Conservation (phyloP, 2,888 invertebrate genomes). For the Biston betularia region DNA sequence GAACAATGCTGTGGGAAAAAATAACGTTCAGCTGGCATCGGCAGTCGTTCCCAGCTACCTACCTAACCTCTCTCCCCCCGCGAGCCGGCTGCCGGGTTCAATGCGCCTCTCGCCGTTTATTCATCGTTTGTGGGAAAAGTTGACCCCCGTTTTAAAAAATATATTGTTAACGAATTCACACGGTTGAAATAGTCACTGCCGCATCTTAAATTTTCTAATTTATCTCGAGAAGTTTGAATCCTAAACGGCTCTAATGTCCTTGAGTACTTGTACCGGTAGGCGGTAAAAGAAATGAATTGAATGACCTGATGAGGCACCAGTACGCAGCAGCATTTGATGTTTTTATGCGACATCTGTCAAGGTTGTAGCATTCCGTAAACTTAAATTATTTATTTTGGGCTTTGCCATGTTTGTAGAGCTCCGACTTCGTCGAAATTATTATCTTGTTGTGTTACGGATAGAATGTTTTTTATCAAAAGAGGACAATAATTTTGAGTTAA, state of each 20-base stretch:
- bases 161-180: slow-evolving; percentile 86
- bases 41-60: slow-evolving; percentile 85
- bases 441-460: slow-evolving; percentile 75
- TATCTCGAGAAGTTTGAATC: slow-evolving; percentile 17
- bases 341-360: slow-evolving; percentile 70
- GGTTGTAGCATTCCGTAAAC: slow-evolving; percentile 71
- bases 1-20: slow-evolving; percentile 87
- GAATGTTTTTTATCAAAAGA: slow-evolving; percentile 69
- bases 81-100: slow-evolving; percentile 83
- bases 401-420: slow-evolving; percentile 79
- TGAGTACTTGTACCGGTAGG: slow-evolving; percentile 23
- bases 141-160: slow-evolving; percentile 83
- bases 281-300: slow-evolving; percentile 43
- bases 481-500: slow-evolving; percentile 66
- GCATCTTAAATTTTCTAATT: slow-evolving; percentile 64
- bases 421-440: slow-evolving; percentile 77
- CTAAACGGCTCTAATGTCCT: slow-evolving; percentile 29
- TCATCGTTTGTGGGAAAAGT: slow-evolving; percentile 86
- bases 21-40: slow-evolving; percentile 87
- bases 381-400: slow-evolving; percentile 75
- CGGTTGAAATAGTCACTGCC: slow-evolving; percentile 72
- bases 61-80: slow-evolving; percentile 81
- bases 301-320: slow-evolving; percentile 56
- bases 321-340: slow-evolving; percentile 50
- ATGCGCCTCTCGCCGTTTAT: slow-evolving; percentile 85